Evolutionary conservation across 2,113 vertebrate genomes (phyloP).

Genomic region (Phrynosoma platyrhinos): DNA sequence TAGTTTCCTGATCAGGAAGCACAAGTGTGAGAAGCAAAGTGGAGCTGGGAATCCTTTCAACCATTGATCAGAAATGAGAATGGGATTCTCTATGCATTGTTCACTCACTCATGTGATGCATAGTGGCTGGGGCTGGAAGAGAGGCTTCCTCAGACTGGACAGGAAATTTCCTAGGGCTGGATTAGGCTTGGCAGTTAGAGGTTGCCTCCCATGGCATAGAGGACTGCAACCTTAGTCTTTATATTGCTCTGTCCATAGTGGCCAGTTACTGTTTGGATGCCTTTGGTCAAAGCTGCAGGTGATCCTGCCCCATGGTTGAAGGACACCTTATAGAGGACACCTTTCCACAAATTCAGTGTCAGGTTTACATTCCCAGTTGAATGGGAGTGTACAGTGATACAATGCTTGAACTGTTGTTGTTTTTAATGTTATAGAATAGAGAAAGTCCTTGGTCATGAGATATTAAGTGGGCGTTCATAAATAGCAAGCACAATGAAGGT

Average conservation of each 20-base stretch:
- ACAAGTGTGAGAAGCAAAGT: too few relatives aligned
- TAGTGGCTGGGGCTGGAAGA: background rate
- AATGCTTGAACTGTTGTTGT: background rate
- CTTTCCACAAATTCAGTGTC: background rate
- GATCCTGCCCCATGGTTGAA: background rate
- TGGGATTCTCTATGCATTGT: too few relatives aligned
- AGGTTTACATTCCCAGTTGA: conserved; percentile 9
- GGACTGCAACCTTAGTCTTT: background rate
- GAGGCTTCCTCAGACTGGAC: background rate
- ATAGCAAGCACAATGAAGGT: conserved; percentile 21
- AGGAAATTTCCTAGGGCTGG: background rate
- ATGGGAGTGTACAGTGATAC: background rate
- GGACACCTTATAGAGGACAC: background rate
- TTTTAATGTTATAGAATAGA: background rate
- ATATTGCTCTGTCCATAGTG: background rate
- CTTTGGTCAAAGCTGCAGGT: too few relatives aligned
- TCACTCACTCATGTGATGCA: background rate
- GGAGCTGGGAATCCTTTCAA: too few relatives aligned
- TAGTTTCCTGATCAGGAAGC: too few relatives aligned
- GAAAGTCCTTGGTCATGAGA: background rate
- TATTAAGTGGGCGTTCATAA: conserved; percentile 25
- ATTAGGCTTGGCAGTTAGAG: background rate
- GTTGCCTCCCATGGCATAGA: background rate
- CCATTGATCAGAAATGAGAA: too few relatives aligned
- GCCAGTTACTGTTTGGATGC: background rate